phyloP scores from a whole-genome alignment of 1,140 invertebrate genomes.

The Polypedilum pembai region DNA sequence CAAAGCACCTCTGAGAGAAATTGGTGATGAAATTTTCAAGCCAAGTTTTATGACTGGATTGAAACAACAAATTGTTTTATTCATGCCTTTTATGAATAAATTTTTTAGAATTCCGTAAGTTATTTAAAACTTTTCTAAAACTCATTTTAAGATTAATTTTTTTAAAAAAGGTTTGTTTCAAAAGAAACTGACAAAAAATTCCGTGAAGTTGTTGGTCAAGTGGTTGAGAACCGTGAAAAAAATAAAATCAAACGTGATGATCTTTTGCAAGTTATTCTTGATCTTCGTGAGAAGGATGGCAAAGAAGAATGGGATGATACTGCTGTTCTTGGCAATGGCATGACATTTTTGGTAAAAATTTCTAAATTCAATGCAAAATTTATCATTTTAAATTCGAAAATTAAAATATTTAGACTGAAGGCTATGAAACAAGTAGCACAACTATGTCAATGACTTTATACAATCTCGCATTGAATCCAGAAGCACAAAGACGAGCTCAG shows the following conservation, averaged over 20 bases:
- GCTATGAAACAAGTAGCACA: slow-evolving; percentile 50
- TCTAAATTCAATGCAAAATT: neutral
- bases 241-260: neutral
- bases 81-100: neutral
- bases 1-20: neutral
- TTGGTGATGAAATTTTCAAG: slow-evolving; percentile 22
- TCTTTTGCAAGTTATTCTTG: neutral
- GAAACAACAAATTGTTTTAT: neutral
- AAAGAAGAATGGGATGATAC: neutral
- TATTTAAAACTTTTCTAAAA: neutral
- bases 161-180: neutral
- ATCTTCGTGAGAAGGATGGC: slow-evolving; percentile 21
- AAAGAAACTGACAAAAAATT: neutral
- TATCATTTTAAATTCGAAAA: neutral
- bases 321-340: neutral
- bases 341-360: slow-evolving; percentile 3
- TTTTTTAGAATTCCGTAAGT: neutral
- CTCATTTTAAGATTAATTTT: neutral
- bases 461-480: slow-evolving; percentile 45
- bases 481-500: slow-evolving; percentile 47
- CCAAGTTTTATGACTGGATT: neutral
- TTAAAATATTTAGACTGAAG: slow-evolving; percentile 36
- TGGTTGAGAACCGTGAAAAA: neutral
- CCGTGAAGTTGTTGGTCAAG: neutral
- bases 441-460: slow-evolving; percentile 43